Conservation (phyloP, 64 coral and sea anemone genomes). For the Montipora cactus region DNA sequence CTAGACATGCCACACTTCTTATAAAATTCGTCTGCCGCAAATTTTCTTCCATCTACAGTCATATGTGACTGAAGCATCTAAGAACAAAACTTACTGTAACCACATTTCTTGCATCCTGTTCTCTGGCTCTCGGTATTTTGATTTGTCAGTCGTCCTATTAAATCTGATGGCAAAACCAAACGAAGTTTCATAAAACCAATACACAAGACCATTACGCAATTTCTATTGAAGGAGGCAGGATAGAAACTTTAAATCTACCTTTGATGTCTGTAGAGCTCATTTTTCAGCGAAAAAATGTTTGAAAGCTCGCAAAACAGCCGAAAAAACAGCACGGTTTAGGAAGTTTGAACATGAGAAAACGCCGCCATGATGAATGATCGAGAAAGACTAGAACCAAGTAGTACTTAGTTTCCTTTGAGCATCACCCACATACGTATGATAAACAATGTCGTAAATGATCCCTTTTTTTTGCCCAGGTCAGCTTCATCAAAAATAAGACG, state of each 20-base stretch:
- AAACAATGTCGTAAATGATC: too few species aligned
- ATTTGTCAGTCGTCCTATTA: slow-evolving; percentile 95
- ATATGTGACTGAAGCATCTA: background rate
- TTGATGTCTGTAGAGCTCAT: slow-evolving; percentile 73
- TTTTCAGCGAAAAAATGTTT: background rate
- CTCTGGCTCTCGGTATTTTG: slow-evolving; percentile 80
- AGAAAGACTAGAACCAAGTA: slow-evolving; percentile 37
- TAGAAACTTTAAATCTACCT: background rate
- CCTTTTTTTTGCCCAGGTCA: too few species aligned
- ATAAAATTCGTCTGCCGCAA: too few species aligned
- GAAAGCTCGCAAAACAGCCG: background rate
- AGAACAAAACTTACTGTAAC: slow-evolving; percentile 81
- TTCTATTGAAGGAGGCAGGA: background rate
- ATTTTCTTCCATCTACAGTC: background rate
- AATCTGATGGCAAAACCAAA: slow-evolving; percentile 38
- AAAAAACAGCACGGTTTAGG: background rate
- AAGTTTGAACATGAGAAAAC: background rate
- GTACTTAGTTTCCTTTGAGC: slow-evolving; percentile 16
- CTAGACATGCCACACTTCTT: too few species aligned
- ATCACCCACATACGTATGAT: too few species aligned
- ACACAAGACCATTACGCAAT: too few species aligned
- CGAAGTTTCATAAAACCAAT: too few species aligned
- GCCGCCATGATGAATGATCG: slow-evolving; percentile 32
- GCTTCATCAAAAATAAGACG: too few species aligned
- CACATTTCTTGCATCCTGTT: slow-evolving; percentile 98